phyloP scores from a whole-genome alignment of 2,797 vertebrate genomes.

The Staurois parvus region DNA sequence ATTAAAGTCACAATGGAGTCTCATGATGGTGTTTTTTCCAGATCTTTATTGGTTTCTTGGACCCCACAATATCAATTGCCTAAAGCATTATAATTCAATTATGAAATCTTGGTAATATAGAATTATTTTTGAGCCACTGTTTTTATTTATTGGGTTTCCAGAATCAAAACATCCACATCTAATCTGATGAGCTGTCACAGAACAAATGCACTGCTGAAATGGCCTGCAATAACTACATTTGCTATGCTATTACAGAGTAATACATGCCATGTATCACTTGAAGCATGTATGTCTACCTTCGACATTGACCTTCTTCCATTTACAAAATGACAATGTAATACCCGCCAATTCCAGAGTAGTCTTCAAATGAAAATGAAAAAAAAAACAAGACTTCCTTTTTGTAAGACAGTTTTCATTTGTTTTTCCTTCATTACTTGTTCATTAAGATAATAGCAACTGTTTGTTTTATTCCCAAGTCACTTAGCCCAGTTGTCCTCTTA shows the following conservation, averaged over 20 bases:
- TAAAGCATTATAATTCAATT: neutral
- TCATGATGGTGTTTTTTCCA: no score
- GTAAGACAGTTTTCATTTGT: neutral
- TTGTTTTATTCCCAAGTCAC: neutral
- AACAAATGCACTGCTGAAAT: slow-evolving; percentile 19
- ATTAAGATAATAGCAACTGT: neutral
- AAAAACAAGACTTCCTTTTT: neutral
- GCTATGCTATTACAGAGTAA: slow-evolving; percentile 15
- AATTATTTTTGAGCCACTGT: neutral
- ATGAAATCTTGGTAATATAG: slow-evolving; percentile 7
- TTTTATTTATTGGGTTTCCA: slow-evolving; percentile 11
- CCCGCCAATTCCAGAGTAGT: slow-evolving; percentile 6
- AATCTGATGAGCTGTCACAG: slow-evolving; percentile 27
- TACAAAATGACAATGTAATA: slow-evolving; percentile 37
- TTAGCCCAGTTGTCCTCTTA: neutral
- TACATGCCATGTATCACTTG: slow-evolving; percentile 7
- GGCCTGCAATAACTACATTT: slow-evolving; percentile 8
- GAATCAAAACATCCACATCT: neutral
- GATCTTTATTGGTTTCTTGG: no score
- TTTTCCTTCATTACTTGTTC: neutral
- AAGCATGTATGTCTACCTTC: neutral
- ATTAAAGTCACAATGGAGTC: no score
- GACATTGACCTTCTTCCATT: slow-evolving; percentile 21
- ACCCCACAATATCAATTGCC: no score
- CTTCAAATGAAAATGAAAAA: neutral